Percentiles rank a stretch among this genome's conserved stretches.
Evolutionary conservation across 2,113 vertebrate species (phyloP).

Genomic region (Dicerorhinus sumatrensis): DNA sequence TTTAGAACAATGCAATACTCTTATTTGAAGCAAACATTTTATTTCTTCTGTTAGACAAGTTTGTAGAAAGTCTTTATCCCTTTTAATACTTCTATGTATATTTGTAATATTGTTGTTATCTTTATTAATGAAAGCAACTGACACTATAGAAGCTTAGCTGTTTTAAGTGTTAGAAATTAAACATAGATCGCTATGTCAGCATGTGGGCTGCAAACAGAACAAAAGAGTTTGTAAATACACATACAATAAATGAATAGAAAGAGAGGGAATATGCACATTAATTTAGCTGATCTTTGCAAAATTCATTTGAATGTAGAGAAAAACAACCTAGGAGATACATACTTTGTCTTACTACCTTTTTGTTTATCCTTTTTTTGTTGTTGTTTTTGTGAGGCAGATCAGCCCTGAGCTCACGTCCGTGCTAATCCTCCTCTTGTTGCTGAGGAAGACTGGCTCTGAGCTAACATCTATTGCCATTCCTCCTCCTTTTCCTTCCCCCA

Average conservation of each 20-base stretch:
- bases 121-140: neutral
- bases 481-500: too few species aligned
- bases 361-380: neutral
- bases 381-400: too few species aligned
- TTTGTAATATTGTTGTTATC: neutral
- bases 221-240: slow-evolving; percentile 73
- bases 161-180: slow-evolving; percentile 75
- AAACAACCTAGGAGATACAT: neutral
- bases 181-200: slow-evolving; percentile 71
- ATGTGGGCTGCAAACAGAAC: slow-evolving; percentile 74
- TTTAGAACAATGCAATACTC: neutral
- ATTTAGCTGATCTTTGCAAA: neutral
- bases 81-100: neutral
- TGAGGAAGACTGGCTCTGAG: too few species aligned
- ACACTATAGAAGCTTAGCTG: neutral
- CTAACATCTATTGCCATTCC: too few species aligned
- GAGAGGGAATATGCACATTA: neutral
- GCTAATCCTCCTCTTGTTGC: too few species aligned
- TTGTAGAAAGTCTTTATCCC: neutral
- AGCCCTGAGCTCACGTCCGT: too few species aligned
- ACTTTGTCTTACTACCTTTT: neutral
- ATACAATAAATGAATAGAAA: slow-evolving; percentile 36
- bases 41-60: neutral
- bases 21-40: neutral
- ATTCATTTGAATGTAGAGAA: neutral